These are phyloP conservation scores for Recurvirostra avosetta DNA, from an alignment of 2,113 vertebrate species.

Conservation along the genomic window DNA sequence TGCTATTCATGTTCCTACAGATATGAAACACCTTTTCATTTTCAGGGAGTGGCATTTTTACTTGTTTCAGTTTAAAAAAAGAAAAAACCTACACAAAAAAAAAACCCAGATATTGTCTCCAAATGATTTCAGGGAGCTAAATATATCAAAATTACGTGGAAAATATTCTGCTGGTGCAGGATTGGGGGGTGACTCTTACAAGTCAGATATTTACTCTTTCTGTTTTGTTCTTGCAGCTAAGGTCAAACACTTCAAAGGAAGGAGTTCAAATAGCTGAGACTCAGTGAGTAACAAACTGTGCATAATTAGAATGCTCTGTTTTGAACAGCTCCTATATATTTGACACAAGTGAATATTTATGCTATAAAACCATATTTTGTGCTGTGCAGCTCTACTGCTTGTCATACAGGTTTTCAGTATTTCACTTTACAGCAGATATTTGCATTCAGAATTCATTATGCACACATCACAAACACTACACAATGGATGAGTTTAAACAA, in stretches of 20 bases:
- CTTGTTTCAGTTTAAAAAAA: neutral
- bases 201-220: neutral
- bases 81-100: neutral
- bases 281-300: conserved; percentile 31
- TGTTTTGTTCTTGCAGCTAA: neutral
- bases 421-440: conserved; percentile 55
- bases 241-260: conserved; percentile 26
- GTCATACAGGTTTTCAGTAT: conserved; percentile 47
- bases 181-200: neutral
- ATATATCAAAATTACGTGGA: neutral
- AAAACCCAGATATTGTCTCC: neutral
- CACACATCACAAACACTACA: conserved; percentile 51
- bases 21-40: neutral
- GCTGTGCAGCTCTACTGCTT: conserved; percentile 38
- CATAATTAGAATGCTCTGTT: conserved; percentile 42
- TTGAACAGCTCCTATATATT: conserved; percentile 30
- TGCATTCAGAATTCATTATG: conserved; percentile 55
- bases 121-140: neutral
- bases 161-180: neutral
- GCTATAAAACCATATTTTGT: conserved; percentile 41
- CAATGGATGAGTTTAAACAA: conserved; percentile 59
- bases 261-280: conserved; percentile 6
- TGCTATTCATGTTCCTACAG: neutral
- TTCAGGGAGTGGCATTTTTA: neutral
- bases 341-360: conserved; percentile 52